Conservation (phyloP, 2,113 vertebrate genomes). For the Phainopepla nitens region DNA sequence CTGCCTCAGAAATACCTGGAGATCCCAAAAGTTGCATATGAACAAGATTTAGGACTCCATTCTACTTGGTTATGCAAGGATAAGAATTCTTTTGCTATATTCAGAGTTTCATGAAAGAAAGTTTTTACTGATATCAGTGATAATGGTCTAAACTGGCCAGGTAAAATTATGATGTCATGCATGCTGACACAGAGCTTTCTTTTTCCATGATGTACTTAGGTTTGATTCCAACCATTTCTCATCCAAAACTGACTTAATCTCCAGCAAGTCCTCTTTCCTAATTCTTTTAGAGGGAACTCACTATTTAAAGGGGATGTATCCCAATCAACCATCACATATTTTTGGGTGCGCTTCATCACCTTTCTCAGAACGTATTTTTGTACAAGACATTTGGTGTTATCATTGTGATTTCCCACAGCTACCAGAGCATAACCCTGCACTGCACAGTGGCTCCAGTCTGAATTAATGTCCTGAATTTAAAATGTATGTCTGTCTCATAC, state of each 20-base stretch:
- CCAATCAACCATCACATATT: not conserved
- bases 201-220: not conserved
- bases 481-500: not conserved
- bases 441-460: not conserved
- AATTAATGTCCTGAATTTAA: not conserved
- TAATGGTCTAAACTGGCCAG: not conserved
- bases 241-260: not conserved
- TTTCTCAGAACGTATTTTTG: not conserved
- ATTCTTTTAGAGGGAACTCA: not conserved
- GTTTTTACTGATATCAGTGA: not conserved
- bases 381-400: not conserved
- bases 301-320: not conserved
- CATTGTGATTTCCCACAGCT: not conserved
- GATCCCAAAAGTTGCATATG: not conserved
- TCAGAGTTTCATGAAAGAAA: not conserved
- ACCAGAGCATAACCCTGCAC: not conserved
- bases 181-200: not conserved
- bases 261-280: not conserved
- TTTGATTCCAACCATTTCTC: not conserved
- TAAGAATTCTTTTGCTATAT: not conserved
- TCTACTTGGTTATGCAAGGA: not conserved
- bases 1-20: not conserved
- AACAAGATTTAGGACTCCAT: not conserved
- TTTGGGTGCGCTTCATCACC: not conserved
- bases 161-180: not conserved